Evolutionary conservation across 2,888 invertebrate species (phyloP).

Genomic region (Drosophila birchii): DNA sequence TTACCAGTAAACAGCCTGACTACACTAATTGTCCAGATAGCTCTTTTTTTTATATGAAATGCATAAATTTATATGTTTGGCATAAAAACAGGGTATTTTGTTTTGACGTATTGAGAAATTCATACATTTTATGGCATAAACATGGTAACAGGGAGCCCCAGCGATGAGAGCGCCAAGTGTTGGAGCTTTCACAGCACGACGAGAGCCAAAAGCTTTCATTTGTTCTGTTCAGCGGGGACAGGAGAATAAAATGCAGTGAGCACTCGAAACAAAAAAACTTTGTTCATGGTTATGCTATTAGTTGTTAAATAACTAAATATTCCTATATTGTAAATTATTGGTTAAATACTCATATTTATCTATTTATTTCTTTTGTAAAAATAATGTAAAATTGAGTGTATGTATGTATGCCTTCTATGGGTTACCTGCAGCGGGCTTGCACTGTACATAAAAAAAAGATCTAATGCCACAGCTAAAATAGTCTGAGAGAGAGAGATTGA

Average conservation of each 20-base stretch:
- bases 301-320: not conserved
- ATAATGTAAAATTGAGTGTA: not conserved
- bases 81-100: not conserved
- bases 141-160: not conserved
- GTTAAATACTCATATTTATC: not conserved
- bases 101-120: not conserved
- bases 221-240: constrained; percentile 8
- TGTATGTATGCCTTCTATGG: not conserved
- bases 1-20: not conserved
- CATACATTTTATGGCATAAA: not conserved
- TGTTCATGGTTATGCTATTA: not conserved
- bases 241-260: constrained; percentile 5
- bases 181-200: constrained; percentile 1
- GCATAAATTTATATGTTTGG: not conserved
- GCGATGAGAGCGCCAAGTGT: constrained; percentile 1
- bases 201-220: constrained; percentile 18
- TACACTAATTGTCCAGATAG: not conserved
- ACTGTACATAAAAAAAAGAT: constrained; percentile 7
- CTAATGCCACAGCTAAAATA: constrained; percentile 17
- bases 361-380: not conserved
- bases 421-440: not conserved
- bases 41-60: not conserved
- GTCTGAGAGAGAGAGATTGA: constrained; percentile 6
- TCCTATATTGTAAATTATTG: not conserved
- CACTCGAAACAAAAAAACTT: not conserved